Evolutionary conservation across 2,888 invertebrate genomes (phyloP).

Genomic region (Trissoscelio sp.): DNA sequence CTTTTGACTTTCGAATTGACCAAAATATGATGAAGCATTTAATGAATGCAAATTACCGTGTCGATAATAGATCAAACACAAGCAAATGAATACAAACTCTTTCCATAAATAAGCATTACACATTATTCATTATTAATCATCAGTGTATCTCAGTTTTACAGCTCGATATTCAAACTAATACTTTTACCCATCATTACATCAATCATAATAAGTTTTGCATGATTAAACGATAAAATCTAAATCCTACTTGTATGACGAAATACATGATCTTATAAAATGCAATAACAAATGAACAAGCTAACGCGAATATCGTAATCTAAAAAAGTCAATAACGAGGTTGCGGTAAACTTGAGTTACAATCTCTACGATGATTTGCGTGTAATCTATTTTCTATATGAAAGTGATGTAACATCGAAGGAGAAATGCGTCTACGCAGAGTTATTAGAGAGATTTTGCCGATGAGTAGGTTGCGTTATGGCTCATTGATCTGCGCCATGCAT

Average conservation of each 20-base stretch:
- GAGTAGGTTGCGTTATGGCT: conserved; percentile 61
- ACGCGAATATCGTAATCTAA: conserved; percentile 14
- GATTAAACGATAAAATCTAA: conserved; percentile 1
- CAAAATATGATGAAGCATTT: neutral
- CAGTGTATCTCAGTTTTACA: neutral
- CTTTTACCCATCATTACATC: conserved; percentile 4
- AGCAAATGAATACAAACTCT: neutral
- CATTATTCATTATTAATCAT: neutral
- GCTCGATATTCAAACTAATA: neutral
- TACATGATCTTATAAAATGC: conserved; percentile 12
- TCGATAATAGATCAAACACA: neutral
- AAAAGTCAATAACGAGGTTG: conserved; percentile 27
- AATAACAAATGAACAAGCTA: neutral
- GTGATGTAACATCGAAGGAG: conserved; percentile 53
- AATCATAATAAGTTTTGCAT: neutral
- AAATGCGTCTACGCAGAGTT: conserved; percentile 59
- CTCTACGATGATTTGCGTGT: conserved; percentile 35
- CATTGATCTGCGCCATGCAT: conserved; percentile 54
- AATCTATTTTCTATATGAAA: conserved; percentile 51
- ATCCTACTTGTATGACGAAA: conserved; percentile 1
- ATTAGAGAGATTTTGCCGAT: conserved; percentile 38
- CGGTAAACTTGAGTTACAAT: conserved; percentile 10
- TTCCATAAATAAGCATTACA: neutral
- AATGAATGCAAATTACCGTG: neutral
- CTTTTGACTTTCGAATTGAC: conserved; percentile 8